phyloP scores from a whole-genome alignment of 2,113 vertebrate genomes.

The Oryzias curvinotus region DNA sequence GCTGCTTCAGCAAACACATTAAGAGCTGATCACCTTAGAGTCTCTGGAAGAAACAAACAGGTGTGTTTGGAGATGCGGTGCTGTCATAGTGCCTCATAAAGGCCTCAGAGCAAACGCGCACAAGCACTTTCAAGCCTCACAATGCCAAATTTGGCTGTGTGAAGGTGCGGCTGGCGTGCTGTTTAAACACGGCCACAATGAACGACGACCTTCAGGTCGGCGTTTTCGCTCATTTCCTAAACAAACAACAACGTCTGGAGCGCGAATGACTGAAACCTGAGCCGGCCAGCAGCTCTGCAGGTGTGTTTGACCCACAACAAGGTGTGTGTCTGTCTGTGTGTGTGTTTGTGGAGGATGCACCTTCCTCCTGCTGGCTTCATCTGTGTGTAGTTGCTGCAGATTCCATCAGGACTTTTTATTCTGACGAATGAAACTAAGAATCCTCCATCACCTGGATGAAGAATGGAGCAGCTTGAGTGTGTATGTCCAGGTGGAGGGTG shows the following conservation, averaged over 20 bases:
- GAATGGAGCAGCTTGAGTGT: too few species aligned
- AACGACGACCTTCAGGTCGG: slow-evolving; percentile 62
- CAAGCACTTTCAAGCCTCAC: slow-evolving; percentile 57
- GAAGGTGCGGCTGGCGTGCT: slow-evolving; percentile 47
- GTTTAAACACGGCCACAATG: slow-evolving; percentile 67
- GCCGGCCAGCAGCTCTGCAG: slow-evolving; percentile 56
- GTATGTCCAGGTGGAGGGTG: too few species aligned
- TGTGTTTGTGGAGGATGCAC: background rate
- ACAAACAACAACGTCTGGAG: slow-evolving; percentile 68
- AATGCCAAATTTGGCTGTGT: slow-evolving; percentile 52
- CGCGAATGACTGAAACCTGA: slow-evolving; percentile 67
- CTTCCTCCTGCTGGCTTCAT: too few species aligned
- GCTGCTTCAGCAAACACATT: slow-evolving; percentile 56
- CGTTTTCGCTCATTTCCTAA: slow-evolving; percentile 73
- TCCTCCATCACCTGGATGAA: too few species aligned
- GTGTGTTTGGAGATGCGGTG: slow-evolving; percentile 72
- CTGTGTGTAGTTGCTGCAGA: too few species aligned
- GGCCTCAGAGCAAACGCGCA: slow-evolving; percentile 55
- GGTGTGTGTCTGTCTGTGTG: slow-evolving; percentile 18
- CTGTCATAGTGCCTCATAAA: slow-evolving; percentile 56
- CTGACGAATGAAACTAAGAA: too few species aligned
- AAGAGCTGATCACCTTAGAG: slow-evolving; percentile 45
- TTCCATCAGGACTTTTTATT: too few species aligned
- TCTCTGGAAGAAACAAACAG: slow-evolving; percentile 59
- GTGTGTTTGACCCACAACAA: slow-evolving; percentile 70